Evolutionary conservation across 2,888 invertebrate genomes (phyloP), one percentile per base, ranked within the genome.

Genomic region (Syritta pipiens): DNA sequence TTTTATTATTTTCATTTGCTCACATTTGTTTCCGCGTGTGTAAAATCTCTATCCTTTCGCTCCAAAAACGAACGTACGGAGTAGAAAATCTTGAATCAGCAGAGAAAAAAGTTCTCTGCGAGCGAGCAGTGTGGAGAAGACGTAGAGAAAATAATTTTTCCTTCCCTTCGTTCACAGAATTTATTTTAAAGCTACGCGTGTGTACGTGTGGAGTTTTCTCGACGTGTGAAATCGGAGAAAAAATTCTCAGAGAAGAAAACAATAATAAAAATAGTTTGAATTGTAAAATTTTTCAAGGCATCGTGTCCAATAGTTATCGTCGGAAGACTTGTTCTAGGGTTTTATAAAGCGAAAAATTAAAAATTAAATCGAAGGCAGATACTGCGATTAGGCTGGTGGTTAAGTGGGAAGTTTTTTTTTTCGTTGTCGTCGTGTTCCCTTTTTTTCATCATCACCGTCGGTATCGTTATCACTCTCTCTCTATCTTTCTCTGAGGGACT

Each of bases 181-280:
- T 79, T 79, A 67, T 74, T 79, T 68, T 68, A 49, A 30, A 7
- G 60, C 28, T 62, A 68, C 79, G 79, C 79, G 67, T 79, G 79
- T 79, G 79, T 79, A 79, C 79, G 79, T 79, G 79, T 68, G 74
- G 51, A 79, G 79, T 79, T 79, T 74, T 74, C 79, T 79, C 79
- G 79, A 79, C 79, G 79, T 79, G 79, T 79, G 79, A 74, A 74
- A 74, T 79, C 79, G 6, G 79, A 79, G 79, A 79, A 74, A 68
- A 60, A 22, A 35, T 76, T 76, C 76, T 76, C 76, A 59, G 76
- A 76, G 76, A 74, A 72, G 65, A 71, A 71, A 77, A 77, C 76
- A 77, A 77, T 77, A 71, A 65, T 79, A 26, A 42, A 40, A 30
- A 35, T 22, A 44, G 9, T 42, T 49, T 49, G 51, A 69, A 59